A percentile compares a stretch with the other conserved stretches of the same genome.
Conservation (phyloP, 2,797 vertebrate species). For the Mormyrops boulengeri region DNA sequence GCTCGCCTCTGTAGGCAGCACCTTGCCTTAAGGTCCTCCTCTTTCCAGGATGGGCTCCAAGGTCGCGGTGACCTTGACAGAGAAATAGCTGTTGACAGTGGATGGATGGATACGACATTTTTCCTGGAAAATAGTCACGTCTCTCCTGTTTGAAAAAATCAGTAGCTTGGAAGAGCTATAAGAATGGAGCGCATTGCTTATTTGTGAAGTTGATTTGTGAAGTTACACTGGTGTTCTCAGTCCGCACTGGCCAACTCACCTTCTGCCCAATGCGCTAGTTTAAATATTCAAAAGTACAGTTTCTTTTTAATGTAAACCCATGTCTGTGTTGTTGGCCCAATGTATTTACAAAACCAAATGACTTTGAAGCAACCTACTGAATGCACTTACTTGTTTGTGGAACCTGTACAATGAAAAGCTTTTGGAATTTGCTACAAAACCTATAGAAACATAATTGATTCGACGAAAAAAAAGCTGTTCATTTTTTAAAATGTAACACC, state of each 20-base stretch:
- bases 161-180: not conserved
- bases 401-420: not conserved
- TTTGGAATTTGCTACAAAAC: not conserved
- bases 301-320: not conserved
- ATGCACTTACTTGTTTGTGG: not conserved
- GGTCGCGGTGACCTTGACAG: not conserved
- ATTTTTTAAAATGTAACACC: not conserved
- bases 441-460: not conserved
- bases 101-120: not conserved
- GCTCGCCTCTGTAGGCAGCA: not conserved
- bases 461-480: not conserved
- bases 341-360: not conserved
- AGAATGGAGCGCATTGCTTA: not conserved
- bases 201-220: conserved; percentile 37
- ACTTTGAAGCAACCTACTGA: not conserved
- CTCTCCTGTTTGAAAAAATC: not conserved
- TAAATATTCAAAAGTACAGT: not conserved
- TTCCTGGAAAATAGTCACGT: not conserved
- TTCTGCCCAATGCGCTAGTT: not conserved
- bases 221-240: conserved; percentile 34
- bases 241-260: conserved; percentile 25
- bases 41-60: not conserved
- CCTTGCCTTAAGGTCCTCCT: not conserved
- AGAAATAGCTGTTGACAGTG: not conserved
- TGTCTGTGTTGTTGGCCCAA: not conserved